Base-by-base conservation (phyloP, 1,140 invertebrate genomes). In the Hetaerina americana region DNA sequence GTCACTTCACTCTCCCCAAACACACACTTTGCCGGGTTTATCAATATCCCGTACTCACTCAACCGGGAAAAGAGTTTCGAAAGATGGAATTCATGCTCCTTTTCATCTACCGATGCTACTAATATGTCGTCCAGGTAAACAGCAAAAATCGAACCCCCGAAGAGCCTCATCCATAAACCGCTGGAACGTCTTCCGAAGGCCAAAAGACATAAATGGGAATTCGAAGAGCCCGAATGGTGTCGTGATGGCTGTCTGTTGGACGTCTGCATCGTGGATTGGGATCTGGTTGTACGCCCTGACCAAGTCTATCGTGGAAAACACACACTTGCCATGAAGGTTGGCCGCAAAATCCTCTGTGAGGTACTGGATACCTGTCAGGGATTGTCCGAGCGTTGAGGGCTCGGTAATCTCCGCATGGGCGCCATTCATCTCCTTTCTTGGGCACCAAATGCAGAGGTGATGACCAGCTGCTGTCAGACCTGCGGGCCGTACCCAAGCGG, bases 171-270 rank as follows among this genome's bases (percentile, higher is more conserved):
- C 78, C 69, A 87, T 84, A 15, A 82, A 79, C 15, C 84, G 71
- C 75, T 85, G 81, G 74, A 85, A 87, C 0, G 80, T 81, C 28
- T 82, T 83, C 25, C 74, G 71, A 27, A 85, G 76, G 18, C 84
- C 82, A 71, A 85, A 84, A 18, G 73, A 75, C 77, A 84, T 79
- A 10, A 73, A 66, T 0, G 73, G 15, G 73, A 79, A 82, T 72
- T 81, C 78, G 66, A 77, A 82, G n/a, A n/a, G n/a, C n/a, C n/a
- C n/a, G n/a, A n/a, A n/a, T n/a, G n/a, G n/a, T 0, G 80, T 82
- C n/a, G n/a, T n/a, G n/a, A n/a, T n/a, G n/a, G n/a, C n/a, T n/a
- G n/a, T n/a, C 72, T 82, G 82, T 2, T 76, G 49, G 12, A 69
- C 76, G 72, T 77, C 76, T 0, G 74, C 69, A 26, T 71, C 26